Base-by-base conservation (phyloP, 2,797 vertebrate species). In the Xiphorhynchus erythropygius region DNA sequence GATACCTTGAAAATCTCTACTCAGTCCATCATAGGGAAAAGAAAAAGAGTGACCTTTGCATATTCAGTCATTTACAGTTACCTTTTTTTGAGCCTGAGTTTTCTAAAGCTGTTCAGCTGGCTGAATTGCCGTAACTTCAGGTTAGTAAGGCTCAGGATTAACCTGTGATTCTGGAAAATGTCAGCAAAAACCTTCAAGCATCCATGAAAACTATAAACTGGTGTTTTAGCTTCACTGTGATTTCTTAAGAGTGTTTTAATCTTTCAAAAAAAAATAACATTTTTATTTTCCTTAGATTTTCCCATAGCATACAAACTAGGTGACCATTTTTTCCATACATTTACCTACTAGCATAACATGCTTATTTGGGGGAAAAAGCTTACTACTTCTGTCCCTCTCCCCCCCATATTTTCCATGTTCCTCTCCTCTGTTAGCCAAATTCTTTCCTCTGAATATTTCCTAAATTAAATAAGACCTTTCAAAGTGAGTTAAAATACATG, bases 281-380 rank as follows among this genome's bases (percentile, higher is more conserved):
- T 53, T 46, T 0, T 41, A 57, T 23, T 2, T 67, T 60, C 15
- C 3, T 37, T 39, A 0, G 0, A 5, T 91, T 78, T 60, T 67
- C 11, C 35, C 14, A 21, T 18, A 46, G 4, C 1, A 5, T 18
- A 32, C 35, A 62, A 76, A 50, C 2, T 12, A 67, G 27, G 11
- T 70, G 32, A 76, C 57, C 12, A 11, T 74, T 41, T 13, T 22
- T 75, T 33, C 3, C 4, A 33, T 46, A 67, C 3, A 56, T 17
- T 50, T 63, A 35, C 4, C 18, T 82, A 9, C 5, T 67, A 67
- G 5, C 11, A 13, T 28, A 30, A 10, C 33, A 47, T 23, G 1
- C 5, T 76, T 5, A 44, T 50, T 4, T 57, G 11, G 52, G 23
- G 11, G 17, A 5, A 41, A 2, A 53, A 81, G 80, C 78, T 42